Base-by-base conservation (phyloP, 2,113 vertebrate species). In the Polyodon spathula region DNA sequence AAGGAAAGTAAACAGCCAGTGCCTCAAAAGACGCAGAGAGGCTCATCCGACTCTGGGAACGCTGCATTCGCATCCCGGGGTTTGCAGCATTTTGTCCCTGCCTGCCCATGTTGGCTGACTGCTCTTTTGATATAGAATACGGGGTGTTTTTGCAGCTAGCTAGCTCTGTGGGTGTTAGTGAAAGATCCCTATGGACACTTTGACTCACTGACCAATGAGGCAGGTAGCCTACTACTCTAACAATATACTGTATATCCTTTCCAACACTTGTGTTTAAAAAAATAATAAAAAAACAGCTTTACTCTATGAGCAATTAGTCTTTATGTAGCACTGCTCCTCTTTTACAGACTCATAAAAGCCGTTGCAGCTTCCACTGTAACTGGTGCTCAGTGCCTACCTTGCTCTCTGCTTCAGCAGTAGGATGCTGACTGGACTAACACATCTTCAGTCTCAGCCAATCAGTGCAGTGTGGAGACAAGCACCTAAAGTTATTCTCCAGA, bases 21-120 rank as follows among this genome's bases (percentile, higher is more conserved):
- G 94, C 94, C 79, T 98, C 92, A 54, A 97, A 95, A 0, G 95
- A 98, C 27, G 94, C 93, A 2, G 94, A 94, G 54, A 98, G 90
- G 79, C 92, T 97, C 83, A 94, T 90, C 72, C 93, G 90, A 81
- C 94, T 97, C 74, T 90, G 93, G n/a, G 92, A 94, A 61, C 90
- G 87, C 77, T 93, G 92, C 79, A 97, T 90, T 52, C 91, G 82
- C 79, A 85, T 78, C 66, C 78, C 78, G 0, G 77, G 64, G 14
- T 54, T 15, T n/a, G n/a, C n/a, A n/a, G n/a, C n/a, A n/a, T 88
- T 84, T 0, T 81, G 78, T 71, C 90, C 88, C 80, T 98, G 94
- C 68, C 93, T 90, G 74, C 93, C 95, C 95, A 97, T 98, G 74
- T 81, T 83, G 80, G 79, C 75, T 69, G 81, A 78, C 76, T 68